Base-by-base conservation (phyloP, 2,888 invertebrate genomes). In the Tetragnatha montana region DNA sequence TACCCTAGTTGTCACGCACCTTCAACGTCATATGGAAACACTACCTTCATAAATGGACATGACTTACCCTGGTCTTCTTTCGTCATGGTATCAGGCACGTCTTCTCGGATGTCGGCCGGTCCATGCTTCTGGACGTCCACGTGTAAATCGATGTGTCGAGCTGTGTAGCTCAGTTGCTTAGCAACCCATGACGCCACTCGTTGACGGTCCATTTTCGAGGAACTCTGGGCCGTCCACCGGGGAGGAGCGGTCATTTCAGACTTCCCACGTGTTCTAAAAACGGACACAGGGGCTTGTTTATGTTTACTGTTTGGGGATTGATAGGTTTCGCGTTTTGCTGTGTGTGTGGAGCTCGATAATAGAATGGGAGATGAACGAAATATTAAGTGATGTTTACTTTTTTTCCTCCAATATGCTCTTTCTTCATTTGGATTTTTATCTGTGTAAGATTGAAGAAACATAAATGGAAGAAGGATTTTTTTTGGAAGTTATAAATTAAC, bases 71-170 rank as follows among this genome's bases (percentile, higher is more conserved):
- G 80, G 6, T 81, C 86, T 49, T 87, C 86, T 87, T 87, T 87
- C 7, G 86, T 87, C 86, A 81, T 87, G 19, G 19, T 81, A 8
- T 35, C 47, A 10, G 80, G 49, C 47, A 68, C 60, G 10, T 12
- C 86, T 87, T 80, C 75, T 81, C 69, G 19, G 47, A n/a, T 73
- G 49, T 47, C 74, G 49, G 69, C 68, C 74, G 80, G 71, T 19
- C 79, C 71, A 35, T 73, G 74, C 73, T 51, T 35, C 35, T 80
- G 21, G 86, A 49, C 69, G 74, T 71, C 73, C 86, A 87, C 80
- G 86, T 87, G 86, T 74, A 21, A 80, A 87, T 87, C 86, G 86
- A 87, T 87, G 86, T 19, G 80, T 68, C 80, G 80, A 73, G 86
- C 74, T 60, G 80, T 73, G 80, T 73, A 87, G 17, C 68, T 81